These are phyloP conservation scores for Apis laboriosa DNA, from an alignment of 1,140 invertebrate species.

Conservation along the genomic window DNA sequence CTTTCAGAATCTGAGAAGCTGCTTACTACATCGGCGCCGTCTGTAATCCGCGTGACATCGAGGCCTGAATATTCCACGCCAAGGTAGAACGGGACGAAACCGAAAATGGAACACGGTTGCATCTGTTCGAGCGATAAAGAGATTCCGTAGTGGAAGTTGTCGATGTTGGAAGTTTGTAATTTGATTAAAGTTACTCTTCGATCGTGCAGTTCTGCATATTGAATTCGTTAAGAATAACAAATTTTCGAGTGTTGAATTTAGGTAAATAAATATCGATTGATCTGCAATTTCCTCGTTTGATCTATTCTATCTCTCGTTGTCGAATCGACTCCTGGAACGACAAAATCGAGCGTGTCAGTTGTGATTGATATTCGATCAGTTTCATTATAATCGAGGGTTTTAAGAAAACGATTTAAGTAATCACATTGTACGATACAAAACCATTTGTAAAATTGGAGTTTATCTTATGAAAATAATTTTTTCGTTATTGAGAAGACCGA, in stretches of 20 bases:
- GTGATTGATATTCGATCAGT: slow-evolving; percentile 14
- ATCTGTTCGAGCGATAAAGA: background rate
- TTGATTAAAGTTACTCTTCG: background rate
- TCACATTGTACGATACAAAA: background rate
- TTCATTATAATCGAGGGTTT: slow-evolving; percentile 12
- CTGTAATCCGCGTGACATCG: background rate
- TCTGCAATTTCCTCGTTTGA: background rate
- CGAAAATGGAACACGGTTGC: background rate
- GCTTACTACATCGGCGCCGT: background rate
- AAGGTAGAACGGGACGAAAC: background rate
- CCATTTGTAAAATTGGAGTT: background rate
- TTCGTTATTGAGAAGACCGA: background rate
- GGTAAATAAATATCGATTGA: background rate
- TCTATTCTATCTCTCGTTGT: background rate
- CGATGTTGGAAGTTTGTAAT: background rate
- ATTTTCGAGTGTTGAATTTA: background rate
- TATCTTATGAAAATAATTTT: background rate
- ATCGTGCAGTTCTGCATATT: background rate
- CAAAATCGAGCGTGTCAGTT: slow-evolving; percentile 8
- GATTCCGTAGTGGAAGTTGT: background rate
- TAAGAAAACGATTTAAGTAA: background rate
- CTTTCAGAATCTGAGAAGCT: background rate
- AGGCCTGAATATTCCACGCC: background rate
- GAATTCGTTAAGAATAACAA: background rate
- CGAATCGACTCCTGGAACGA: background rate